Evolutionary conservation across 1,140 invertebrate genomes (phyloP).

Genomic region (Pararge aegeria): DNA sequence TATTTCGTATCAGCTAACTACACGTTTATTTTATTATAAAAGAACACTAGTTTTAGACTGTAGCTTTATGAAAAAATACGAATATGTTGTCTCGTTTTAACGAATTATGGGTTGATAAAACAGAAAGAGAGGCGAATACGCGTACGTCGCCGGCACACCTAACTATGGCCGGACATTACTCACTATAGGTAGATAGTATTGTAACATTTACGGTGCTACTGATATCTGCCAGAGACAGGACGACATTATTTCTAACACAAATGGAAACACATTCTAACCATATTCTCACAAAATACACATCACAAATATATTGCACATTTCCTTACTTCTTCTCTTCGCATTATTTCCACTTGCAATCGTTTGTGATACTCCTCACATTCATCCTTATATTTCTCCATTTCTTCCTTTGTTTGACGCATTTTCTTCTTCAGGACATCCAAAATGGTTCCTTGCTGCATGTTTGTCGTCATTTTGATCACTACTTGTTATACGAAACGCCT

Average conservation of each 20-base stretch:
- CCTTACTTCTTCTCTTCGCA: constrained; percentile 97
- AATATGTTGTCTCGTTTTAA: constrained; percentile 57
- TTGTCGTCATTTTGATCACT: constrained; percentile 87
- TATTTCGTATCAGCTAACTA: constrained; percentile 31
- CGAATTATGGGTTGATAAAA: constrained; percentile 44
- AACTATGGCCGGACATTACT: constrained; percentile 79
- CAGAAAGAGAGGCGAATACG: constrained; percentile 72
- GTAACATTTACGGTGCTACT: constrained; percentile 50
- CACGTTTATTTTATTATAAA: constrained; percentile 36
- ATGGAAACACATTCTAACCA: constrained; percentile 43
- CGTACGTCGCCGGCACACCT: constrained; percentile 78
- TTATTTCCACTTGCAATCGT: constrained; percentile 93
- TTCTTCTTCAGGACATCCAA: constrained; percentile 99
- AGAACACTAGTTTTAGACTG: constrained; percentile 46
- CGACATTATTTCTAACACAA: constrained; percentile 43
- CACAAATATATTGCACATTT: constrained; percentile 64
- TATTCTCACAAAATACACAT: constrained; percentile 52
- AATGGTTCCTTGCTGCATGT: constrained; percentile 90
- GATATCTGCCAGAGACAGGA: constrained; percentile 55
- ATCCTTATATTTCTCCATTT: constrained; percentile 98
- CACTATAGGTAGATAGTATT: constrained; percentile 74
- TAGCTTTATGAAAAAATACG: constrained; percentile 55
- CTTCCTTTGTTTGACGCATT: constrained; percentile 98
- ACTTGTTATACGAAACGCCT: constrained; percentile 67
- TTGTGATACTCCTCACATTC: constrained; percentile 96